phyloP scores from a whole-genome alignment of 1,140 invertebrate species.

The Oncopodura yosiiana region DNA sequence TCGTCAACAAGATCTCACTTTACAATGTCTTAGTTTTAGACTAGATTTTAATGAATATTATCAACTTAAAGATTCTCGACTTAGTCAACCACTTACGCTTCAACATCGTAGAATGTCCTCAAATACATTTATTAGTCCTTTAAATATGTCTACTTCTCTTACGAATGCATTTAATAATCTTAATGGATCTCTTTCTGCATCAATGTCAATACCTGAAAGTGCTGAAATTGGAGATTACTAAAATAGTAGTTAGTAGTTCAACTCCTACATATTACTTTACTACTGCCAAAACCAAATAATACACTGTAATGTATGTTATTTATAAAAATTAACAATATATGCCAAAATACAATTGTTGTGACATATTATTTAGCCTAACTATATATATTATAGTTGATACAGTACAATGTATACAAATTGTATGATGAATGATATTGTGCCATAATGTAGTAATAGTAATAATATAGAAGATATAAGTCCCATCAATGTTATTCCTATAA shows the following conservation, averaged over 20 bases:
- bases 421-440: too few species aligned
- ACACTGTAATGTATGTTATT: too few species aligned
- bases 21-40: constrained; percentile 78
- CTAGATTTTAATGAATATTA: constrained; percentile 88
- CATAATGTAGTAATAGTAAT: too few species aligned
- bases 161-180: background rate
- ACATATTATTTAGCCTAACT: too few species aligned
- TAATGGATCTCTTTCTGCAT: constrained; percentile 1
- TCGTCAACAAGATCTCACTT: constrained; percentile 59
- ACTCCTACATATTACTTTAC: too few species aligned
- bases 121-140: background rate
- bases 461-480: too few species aligned
- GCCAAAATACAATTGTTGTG: too few species aligned
- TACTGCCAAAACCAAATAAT: too few species aligned
- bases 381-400: too few species aligned
- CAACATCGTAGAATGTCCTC: constrained; percentile 36
- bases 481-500: too few species aligned
- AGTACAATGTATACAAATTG: too few species aligned
- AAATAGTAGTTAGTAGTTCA: background rate
- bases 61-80: constrained; percentile 61
- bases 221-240: background rate
- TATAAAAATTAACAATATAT: too few species aligned
- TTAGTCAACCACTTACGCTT: constrained; percentile 60
- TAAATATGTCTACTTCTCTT: constrained; percentile 10
- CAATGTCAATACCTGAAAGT: constrained; percentile 13